Percentiles rank a stretch among this genome's conserved stretches.
Conservation (phyloP, 2,888 invertebrate genomes). For the Macrophya annulata region DNA sequence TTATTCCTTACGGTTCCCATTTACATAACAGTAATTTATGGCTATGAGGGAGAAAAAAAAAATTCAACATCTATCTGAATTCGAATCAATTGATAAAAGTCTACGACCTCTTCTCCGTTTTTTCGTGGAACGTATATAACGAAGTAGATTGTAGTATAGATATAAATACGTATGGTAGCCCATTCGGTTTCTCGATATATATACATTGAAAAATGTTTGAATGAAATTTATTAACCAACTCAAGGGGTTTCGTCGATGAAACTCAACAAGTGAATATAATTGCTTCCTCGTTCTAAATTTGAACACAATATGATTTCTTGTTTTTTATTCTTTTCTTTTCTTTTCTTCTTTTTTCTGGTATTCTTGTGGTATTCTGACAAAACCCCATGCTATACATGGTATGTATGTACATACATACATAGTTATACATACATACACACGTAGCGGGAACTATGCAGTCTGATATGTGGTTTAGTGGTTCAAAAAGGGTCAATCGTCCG, state of each 20-base stretch:
- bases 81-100: background rate
- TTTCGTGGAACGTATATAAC: background rate
- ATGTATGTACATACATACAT: background rate
- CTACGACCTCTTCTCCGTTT: background rate
- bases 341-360: too few relatives aligned
- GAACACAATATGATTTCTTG: background rate
- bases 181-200: background rate
- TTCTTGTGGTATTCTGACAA: background rate
- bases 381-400: background rate
- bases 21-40: too few relatives aligned
- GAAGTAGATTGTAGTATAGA: too few relatives aligned
- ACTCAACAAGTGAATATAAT: constrained; percentile 41
- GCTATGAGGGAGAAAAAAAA: too few relatives aligned
- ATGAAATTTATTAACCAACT: background rate
- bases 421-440: background rate
- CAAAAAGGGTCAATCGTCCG: background rate
- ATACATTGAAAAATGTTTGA: constrained; percentile 7
- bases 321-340: too few relatives aligned
- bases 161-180: background rate
- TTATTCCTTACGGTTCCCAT: too few relatives aligned
- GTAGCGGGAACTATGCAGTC: background rate
- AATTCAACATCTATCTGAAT: background rate
- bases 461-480: background rate
- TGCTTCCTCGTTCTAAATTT: constrained; percentile 35
- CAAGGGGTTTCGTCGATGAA: constrained; percentile 31